Base-by-base conservation (phyloP, 1,140 invertebrate genomes). In the Zaprionus kolodkinae region DNA sequence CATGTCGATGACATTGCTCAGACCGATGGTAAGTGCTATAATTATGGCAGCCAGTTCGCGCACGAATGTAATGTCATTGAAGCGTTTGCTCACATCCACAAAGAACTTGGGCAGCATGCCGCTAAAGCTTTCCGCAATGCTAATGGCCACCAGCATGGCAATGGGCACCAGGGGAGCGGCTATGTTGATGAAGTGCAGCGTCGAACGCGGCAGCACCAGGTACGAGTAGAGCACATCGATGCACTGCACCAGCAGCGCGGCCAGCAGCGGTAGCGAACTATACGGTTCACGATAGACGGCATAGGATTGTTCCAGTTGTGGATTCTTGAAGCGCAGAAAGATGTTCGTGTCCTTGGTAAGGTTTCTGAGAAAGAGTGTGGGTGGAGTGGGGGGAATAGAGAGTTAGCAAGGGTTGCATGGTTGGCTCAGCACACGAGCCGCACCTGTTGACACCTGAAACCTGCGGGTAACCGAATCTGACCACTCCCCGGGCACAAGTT, bases 271-370 rank as follows among this genome's bases (percentile, higher is more conserved):
- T 11, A 95, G 80, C 4, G 94, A 95, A 6, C 95, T 95, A 77
- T 95, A 95, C 1, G 95, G 94, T 79, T 96, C 96, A 35, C 95
- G 94, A 72, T 95, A 94, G 6, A 93, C 93, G 25, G 94, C 94
- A 86, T 96, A 96, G 6, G 94, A 94, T 45, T 93, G 93, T 78
- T 97, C 96, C 52, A 95, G 93, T 35, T 94, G 93, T 0, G 93
- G 91, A 78, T 96, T 95, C 59, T 94, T 94, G 86, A 96, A 97
- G 55, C 93, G 93, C 48, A 96, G 90, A 5, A 96, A 91, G 82
- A 94, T 94, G 45, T 94, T 94, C 1, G 95, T 95, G 81, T 96
- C 95, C 63, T 95, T 95, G 45, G 94, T 94, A 15, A 96, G 87
- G 81, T 96, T 95, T 71, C 94, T 95, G 78, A 9, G 54, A 43